phyloP scores from a whole-genome alignment of 2,797 vertebrate species.

The Anguilla marmorata region DNA sequence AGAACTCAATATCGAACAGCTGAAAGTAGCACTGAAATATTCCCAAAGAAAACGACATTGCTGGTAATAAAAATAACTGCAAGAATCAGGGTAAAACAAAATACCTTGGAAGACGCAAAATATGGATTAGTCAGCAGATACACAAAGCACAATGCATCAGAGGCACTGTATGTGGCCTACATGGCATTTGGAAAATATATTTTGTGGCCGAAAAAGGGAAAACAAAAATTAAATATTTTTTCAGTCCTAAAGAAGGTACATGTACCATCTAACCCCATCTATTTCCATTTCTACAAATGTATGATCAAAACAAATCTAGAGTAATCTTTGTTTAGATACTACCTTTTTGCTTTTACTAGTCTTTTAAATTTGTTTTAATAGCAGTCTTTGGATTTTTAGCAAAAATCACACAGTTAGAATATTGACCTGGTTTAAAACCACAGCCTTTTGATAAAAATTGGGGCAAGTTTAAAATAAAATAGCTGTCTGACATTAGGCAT shows the following conservation, averaged over 20 bases:
- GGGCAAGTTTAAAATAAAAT: neutral
- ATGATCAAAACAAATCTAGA: neutral
- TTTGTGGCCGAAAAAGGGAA: neutral
- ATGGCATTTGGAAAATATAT: slow-evolving; percentile 67
- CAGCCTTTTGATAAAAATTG: neutral
- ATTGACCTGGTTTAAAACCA: slow-evolving; percentile 1
- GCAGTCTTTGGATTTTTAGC: neutral
- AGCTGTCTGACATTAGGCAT: neutral
- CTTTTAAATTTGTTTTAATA: neutral
- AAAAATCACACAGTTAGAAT: slow-evolving; percentile 12
- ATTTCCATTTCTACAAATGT: slow-evolving; percentile 4
- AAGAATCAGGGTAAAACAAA: slow-evolving; percentile 56
- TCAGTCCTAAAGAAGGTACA: neutral
- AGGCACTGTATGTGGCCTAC: slow-evolving; percentile 69
- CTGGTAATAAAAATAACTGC: slow-evolving; percentile 55
- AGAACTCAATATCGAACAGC: slow-evolving; percentile 50
- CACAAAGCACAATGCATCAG: slow-evolving; percentile 69
- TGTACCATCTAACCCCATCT: neutral
- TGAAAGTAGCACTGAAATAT: slow-evolving; percentile 47
- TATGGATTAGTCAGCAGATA: slow-evolving; percentile 61
- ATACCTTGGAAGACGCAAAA: slow-evolving; percentile 61
- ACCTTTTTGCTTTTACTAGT: neutral
- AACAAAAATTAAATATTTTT: neutral
- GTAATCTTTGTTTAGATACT: neutral
- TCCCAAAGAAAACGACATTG: slow-evolving; percentile 56